Evolutionary conservation across 2,797 vertebrate species (phyloP), one percentile per base, ranked within the genome.

Genomic region (Diceros bicornis): DNA sequence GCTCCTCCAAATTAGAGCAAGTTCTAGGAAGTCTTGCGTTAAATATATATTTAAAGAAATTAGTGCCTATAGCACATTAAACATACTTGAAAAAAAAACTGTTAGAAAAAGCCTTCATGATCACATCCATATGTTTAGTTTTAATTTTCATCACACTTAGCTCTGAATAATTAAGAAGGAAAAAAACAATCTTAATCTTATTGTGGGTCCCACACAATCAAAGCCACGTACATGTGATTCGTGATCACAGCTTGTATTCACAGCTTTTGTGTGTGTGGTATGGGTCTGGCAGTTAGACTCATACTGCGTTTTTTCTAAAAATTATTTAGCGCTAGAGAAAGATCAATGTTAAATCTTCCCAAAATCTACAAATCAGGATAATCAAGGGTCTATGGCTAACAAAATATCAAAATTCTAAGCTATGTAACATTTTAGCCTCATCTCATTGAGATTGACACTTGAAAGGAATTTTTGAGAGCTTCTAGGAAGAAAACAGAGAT

Each of bases 81-180:
- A 96, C 10, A 47, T 75, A 86, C 37, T 92, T 89, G n/a, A 72
- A 69, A 41, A 91, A 96, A 98, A 98, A 97, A 98, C 88, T 97
- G 95, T 97, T 98, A 98, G 95, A 96, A 97, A 97, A 98, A 96
- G n/a, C 9, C 96, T 91, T 69, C 77, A 90, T 98, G 97, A 98
- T 97, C 97, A 96, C 84, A 89, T 98, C 98, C 98, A 96, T 97
- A 97, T 98, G 97, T 98, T 98, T 98, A 97, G 94, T 98, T 98
- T 98, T 98, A 98, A 97, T 87, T 97, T 97, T 82, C 98, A 97
- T 98, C 97, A 97, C 97, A 97, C 95, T 98, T 98, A 98, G 97
- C 97, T 98, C 96, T 98, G 98, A 98, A 98, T 98, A 98, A 98
- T 98, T 98, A 98, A 66, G 82, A 79, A 98, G 98, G 57, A 71